phyloP scores from a whole-genome alignment of 1,140 invertebrate species.

The Homalodisca vitripennis region DNA sequence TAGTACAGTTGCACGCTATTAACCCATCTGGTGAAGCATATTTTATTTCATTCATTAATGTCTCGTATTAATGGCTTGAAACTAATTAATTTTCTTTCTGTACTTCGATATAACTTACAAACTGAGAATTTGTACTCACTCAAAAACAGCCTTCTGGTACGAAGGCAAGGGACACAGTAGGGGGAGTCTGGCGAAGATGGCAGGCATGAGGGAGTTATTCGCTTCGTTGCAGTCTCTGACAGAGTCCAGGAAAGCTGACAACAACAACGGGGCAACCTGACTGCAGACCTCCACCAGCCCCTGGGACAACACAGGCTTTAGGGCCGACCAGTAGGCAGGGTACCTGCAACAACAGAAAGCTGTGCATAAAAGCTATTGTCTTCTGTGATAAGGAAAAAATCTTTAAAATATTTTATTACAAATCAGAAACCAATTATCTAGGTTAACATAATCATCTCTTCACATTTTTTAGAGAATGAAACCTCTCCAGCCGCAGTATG shows the following conservation, averaged over 20 bases:
- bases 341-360: neutral
- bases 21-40: no score
- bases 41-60: no score
- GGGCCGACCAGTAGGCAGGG: neutral
- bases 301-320: neutral
- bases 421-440: neutral
- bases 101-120: no score
- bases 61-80: no score
- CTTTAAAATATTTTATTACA: neutral
- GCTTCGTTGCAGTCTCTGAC: neutral
- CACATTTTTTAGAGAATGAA: neutral
- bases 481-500: neutral
- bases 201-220: neutral
- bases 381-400: neutral
- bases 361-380: neutral
- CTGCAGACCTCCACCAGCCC: neutral
- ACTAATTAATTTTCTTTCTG: no score
- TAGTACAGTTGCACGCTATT: no score
- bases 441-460: neutral
- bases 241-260: neutral
- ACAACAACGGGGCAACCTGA: neutral
- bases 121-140: neutral
- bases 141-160: conserved; percentile 13
- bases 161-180: conserved; percentile 2
- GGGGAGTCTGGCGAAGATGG: neutral